Evolutionary conservation across 2,888 invertebrate species (phyloP).

Genomic region (Sepioteuthis lessoniana): DNA sequence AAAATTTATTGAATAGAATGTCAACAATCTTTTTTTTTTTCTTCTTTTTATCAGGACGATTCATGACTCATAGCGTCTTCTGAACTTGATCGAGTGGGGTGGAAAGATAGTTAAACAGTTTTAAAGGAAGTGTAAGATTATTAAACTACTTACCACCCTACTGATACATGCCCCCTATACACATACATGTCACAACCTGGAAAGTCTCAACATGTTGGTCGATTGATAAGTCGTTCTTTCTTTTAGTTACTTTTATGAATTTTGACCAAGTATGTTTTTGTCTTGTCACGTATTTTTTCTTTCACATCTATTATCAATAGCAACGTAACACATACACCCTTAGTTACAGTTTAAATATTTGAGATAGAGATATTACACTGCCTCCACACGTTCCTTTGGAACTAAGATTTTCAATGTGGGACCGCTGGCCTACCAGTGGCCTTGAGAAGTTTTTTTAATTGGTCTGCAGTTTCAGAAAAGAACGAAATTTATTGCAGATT

Average conservation of each 20-base stretch:
- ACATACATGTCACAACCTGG: neutral
- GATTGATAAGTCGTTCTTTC: neutral
- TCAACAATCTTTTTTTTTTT: neutral
- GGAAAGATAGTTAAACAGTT: neutral
- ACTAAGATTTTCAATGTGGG: too few species aligned
- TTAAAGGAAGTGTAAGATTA: neutral
- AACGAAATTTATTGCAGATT: too few species aligned
- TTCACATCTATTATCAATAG: neutral
- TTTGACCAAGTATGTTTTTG: neutral
- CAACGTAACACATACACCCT: neutral
- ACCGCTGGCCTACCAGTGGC: too few species aligned
- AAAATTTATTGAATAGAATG: neutral
- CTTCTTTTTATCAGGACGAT: neutral
- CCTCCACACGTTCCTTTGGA: too few species aligned
- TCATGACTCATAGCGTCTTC: neutral
- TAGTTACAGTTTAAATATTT: neutral
- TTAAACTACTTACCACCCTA: neutral
- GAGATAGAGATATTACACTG: neutral
- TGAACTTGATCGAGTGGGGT: neutral
- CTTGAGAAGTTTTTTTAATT: too few species aligned
- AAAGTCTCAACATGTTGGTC: neutral
- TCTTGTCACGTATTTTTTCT: neutral
- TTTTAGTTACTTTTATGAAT: neutral
- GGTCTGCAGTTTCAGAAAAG: too few species aligned
- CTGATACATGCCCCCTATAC: neutral